Evolutionary conservation across 2,113 vertebrate species (phyloP).

Genomic region (Toxostoma redivivum): DNA sequence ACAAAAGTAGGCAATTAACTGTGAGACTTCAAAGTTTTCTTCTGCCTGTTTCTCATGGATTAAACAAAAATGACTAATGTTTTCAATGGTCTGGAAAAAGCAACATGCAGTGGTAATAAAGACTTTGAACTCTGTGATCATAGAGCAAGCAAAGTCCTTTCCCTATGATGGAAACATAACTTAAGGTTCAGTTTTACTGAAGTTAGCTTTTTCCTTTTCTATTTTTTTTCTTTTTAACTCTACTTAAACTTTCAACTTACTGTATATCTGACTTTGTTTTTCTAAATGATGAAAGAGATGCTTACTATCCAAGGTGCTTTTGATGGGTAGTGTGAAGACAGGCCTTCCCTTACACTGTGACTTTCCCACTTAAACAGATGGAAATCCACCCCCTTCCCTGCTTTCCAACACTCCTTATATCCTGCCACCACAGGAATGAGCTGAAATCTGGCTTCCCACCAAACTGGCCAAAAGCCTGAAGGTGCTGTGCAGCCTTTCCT

Average conservation of each 20-base stretch:
- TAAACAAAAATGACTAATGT: neutral
- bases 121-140: neutral
- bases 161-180: neutral
- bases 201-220: neutral
- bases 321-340: neutral
- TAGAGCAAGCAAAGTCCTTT: neutral
- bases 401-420: slow-evolving; percentile 29
- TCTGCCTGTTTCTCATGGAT: neutral
- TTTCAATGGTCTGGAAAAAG: neutral
- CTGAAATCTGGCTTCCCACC: slow-evolving; percentile 25
- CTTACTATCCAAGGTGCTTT: neutral
- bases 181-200: neutral
- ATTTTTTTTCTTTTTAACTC: neutral
- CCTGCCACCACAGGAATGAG: slow-evolving; percentile 33
- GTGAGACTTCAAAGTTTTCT: neutral
- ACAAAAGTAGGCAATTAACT: neutral
- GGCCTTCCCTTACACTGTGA: neutral
- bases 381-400: neutral
- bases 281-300: neutral
- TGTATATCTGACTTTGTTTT: neutral
- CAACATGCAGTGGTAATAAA: neutral
- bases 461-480: slow-evolving; percentile 27
- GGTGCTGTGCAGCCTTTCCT: neutral
- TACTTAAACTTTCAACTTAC: neutral
- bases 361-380: slow-evolving; percentile 37